Base-by-base conservation (phyloP, 1,140 invertebrate species). In the Papilio dardanus region DNA sequence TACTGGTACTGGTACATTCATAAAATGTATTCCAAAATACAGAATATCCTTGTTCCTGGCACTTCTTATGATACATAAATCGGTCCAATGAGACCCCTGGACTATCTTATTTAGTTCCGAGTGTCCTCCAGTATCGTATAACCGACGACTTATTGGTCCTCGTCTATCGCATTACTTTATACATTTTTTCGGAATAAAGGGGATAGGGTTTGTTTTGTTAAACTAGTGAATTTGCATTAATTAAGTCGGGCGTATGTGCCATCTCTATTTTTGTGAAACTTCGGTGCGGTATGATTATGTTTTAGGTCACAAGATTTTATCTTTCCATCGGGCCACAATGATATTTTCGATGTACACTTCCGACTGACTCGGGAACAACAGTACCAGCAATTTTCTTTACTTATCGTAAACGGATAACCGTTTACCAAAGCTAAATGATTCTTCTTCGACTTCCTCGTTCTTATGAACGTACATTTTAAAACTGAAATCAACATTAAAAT, bases 391-490 rank as follows among this genome's bases (percentile, higher is more conserved):
- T 54, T 54, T 28, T 54, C 19, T 54, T 21, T 54, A 16, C 21
- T 24, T 2, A 24, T 54, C 3, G 21, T 28, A 54, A 24, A 54
- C 50, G 50, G 21, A 79, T 76, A 24, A 77, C 50, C 8, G 76
- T 65, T 46, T 24, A 54, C 50, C 28, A 19, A 50, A 71, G 19
- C 46, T 21, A 54, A 24, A 54, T 54, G 21, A 54, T 54, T 54
- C 21, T 54, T 54, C 50, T 54, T 54, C 14, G 50, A 24, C 19
- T 24, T 54, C n/a, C 50, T 54, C 8, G 50, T 54, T 54, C 50
- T 54, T 58, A 78, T 76, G 7, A 76, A 76, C 16, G 46, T 50
- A 31, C 68, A 71, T 42, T 35, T 33, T 33, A 74, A 40, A 37
- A 35, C 75, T 79, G 74, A 28, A 75, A 79, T 10, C 28, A 58